These are phyloP conservation scores for Cistogaster globosa DNA, from an alignment of 2,888 invertebrate genomes.

Conservation along the genomic window DNA sequence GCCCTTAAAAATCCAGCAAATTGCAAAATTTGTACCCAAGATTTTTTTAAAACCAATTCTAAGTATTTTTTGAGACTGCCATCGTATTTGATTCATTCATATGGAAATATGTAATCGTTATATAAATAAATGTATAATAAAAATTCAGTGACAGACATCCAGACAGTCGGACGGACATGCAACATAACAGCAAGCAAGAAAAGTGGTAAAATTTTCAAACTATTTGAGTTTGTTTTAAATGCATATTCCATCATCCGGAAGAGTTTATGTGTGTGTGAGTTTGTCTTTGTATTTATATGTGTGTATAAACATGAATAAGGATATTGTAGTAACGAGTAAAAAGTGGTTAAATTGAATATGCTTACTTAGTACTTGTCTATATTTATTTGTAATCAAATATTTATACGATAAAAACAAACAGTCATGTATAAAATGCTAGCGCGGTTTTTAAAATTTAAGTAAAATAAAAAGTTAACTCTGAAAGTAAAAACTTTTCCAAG, in stretches of 20 bases:
- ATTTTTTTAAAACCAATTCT: too few species aligned
- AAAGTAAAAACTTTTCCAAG: not conserved
- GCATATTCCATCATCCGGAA: slow-evolving; percentile 20
- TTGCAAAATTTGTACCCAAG: too few species aligned
- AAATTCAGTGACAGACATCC: slow-evolving; percentile 6
- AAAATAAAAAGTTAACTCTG: not conserved
- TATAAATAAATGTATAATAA: slow-evolving; percentile 29
- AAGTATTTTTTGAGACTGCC: not conserved
- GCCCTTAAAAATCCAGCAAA: too few species aligned
- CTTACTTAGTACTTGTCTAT: slow-evolving; percentile 59
- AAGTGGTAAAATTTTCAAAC: slow-evolving; percentile 57
- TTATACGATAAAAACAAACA: slow-evolving; percentile 1
- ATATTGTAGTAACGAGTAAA: slow-evolving; percentile 69
- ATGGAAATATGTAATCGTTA: not conserved
- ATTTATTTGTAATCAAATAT: not conserved
- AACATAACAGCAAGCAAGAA: slow-evolving; percentile 52
- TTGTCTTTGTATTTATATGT: not conserved
- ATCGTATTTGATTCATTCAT: not conserved
- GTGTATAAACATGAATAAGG: too few species aligned
- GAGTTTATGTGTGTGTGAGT: not conserved
- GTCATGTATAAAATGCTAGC: slow-evolving; percentile 20
- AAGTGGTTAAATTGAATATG: slow-evolving; percentile 67
- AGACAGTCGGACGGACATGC: slow-evolving; percentile 8
- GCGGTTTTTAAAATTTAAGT: not conserved
- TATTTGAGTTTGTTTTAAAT: slow-evolving; percentile 22